phyloP scores from a whole-genome alignment of 2,888 invertebrate species.

The Pinctada fucata region DNA sequence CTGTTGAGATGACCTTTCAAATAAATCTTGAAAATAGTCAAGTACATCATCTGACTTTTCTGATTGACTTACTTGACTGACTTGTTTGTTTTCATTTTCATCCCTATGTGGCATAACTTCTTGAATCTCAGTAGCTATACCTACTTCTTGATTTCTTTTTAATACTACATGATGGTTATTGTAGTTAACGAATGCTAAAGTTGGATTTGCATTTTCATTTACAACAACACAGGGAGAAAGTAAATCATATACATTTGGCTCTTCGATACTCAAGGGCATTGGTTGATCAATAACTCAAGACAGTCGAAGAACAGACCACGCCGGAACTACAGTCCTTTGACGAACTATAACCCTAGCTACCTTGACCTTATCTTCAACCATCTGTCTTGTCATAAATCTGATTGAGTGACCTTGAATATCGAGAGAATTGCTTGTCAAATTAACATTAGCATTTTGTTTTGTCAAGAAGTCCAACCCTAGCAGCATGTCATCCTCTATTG shows the following conservation, averaged over 20 bases:
- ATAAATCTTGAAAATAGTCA: not conserved
- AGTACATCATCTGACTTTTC: not conserved
- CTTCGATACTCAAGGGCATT: not conserved
- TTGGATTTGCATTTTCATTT: not conserved
- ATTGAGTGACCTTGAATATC: not conserved
- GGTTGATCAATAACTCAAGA: not conserved
- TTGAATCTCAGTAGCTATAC: not conserved
- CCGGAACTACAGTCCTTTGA: not conserved
- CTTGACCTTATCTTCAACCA: not conserved
- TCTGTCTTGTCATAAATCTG: not conserved
- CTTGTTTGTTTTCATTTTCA: not conserved
- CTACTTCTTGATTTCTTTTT: too few relatives aligned
- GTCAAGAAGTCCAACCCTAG: not conserved
- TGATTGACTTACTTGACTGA: not conserved
- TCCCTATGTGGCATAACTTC: not conserved
- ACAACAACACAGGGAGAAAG: not conserved
- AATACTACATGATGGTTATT: too few relatives aligned
- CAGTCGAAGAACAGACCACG: not conserved
- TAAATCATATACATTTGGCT: not conserved
- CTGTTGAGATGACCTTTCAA: not conserved
- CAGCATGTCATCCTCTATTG: constrained; percentile 14
- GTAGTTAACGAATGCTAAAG: too few relatives aligned
- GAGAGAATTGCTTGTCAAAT: not conserved
- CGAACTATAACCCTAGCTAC: not conserved
- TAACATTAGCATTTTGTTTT: constrained; percentile 6